Evolutionary conservation across 2,888 invertebrate species (phyloP).

Genomic region (Meloe dianella): DNA sequence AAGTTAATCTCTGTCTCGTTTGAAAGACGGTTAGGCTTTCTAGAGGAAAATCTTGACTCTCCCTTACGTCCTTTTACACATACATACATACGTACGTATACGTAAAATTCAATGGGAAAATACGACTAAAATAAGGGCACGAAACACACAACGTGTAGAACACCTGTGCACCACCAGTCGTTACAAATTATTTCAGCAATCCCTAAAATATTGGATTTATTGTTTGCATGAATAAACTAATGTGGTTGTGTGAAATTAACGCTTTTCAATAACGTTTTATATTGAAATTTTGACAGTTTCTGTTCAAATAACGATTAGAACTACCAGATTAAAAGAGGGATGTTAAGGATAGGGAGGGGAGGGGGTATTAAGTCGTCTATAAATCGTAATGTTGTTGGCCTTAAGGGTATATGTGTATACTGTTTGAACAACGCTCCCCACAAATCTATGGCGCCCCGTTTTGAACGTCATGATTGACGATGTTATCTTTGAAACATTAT

Average conservation of each 20-base stretch:
- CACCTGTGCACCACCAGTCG: constrained; percentile 20
- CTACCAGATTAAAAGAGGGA: too few species aligned
- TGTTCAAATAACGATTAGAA: neutral
- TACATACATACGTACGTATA: neutral
- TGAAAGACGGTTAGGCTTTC: neutral
- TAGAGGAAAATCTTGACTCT: neutral
- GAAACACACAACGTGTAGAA: constrained; percentile 12
- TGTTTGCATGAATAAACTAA: constrained; percentile 19
- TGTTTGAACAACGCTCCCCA: constrained; percentile 23
- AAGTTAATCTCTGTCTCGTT: neutral
- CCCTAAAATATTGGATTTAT: constrained; percentile 10
- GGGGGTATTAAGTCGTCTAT: constrained; percentile 6
- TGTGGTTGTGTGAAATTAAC: constrained; percentile 14
- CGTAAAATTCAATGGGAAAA: constrained; percentile 19
- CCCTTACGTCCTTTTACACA: neutral
- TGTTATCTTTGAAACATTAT: constrained; percentile 24
- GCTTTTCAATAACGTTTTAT: constrained; percentile 28
- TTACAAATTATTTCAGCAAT: constrained; percentile 19
- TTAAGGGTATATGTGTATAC: constrained; percentile 21
- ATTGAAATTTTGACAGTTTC: constrained; percentile 7
- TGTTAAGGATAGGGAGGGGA: too few species aligned
- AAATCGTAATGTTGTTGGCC: constrained; percentile 29
- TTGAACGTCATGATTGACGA: constrained; percentile 35
- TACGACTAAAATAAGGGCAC: constrained; percentile 17
- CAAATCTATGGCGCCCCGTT: constrained; percentile 21